Percentiles rank a stretch among this genome's conserved stretches.
Conservation (phyloP, 2,113 vertebrate species). For the Cyprinodon brontotheroides region DNA sequence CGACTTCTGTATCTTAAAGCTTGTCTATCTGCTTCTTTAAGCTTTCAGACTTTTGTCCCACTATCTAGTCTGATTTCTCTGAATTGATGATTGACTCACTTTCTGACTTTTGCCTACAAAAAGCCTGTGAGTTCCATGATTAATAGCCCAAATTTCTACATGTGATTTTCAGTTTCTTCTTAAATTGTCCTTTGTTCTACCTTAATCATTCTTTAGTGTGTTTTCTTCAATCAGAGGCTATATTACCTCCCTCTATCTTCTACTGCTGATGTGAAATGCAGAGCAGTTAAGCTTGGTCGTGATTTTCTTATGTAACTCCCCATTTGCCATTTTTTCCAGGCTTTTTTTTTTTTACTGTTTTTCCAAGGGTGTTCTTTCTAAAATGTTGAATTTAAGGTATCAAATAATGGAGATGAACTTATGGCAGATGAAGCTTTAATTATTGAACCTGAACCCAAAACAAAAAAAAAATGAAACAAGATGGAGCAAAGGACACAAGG, state of each 20-base stretch:
- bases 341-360: conserved; percentile 9
- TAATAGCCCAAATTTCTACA: conserved; percentile 7
- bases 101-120: background rate
- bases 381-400: no score
- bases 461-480: no score
- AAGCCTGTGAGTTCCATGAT: conserved; percentile 8
- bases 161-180: conserved; percentile 21
- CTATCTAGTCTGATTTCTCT: background rate
- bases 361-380: no score
- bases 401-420: no score
- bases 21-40: conserved; percentile 11
- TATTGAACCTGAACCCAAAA: no score
- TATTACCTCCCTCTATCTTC: conserved; percentile 39
- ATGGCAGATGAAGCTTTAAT: no score
- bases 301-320: conserved; percentile 60
- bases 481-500: no score
- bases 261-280: conserved; percentile 37
- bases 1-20: conserved; percentile 49
- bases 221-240: conserved; percentile 17
- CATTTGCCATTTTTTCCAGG: conserved; percentile 36
- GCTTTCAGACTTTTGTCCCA: background rate
- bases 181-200: background rate
- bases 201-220: conserved; percentile 18
- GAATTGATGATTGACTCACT: background rate
- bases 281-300: conserved; percentile 37